These are phyloP conservation scores for Myiagra hebetior DNA, from an alignment of 2,113 vertebrate species.

Conservation along the genomic window DNA sequence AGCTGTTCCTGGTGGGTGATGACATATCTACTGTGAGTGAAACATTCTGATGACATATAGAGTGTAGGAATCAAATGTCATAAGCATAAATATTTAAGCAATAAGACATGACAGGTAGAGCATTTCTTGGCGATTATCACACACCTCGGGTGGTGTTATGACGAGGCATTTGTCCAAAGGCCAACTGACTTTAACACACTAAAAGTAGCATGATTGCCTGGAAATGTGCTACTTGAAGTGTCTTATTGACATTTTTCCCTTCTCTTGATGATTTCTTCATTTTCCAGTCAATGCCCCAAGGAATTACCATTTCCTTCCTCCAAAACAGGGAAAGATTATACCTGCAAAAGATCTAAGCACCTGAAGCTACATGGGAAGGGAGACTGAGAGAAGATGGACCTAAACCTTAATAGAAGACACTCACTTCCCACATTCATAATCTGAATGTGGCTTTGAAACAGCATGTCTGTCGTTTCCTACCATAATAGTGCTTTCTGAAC, in stretches of 20 bases:
- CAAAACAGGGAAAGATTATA: background rate
- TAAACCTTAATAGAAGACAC: background rate
- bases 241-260: slow-evolving; percentile 21
- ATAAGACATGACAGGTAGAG: slow-evolving; percentile 71
- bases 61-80: slow-evolving; percentile 69
- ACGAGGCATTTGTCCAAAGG: slow-evolving; percentile 63
- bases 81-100: slow-evolving; percentile 74
- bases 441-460: background rate
- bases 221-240: slow-evolving; percentile 20
- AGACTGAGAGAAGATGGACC: background rate
- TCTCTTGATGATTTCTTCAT: slow-evolving; percentile 8
- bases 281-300: background rate
- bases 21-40: slow-evolving; percentile 68
- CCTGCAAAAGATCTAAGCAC: background rate
- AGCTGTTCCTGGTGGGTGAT: slow-evolving; percentile 69
- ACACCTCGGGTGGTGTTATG: slow-evolving; percentile 65
- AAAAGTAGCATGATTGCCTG: slow-evolving; percentile 27
- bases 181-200: slow-evolving; percentile 38
- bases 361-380: rapidly evolving
- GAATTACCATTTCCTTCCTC: background rate
- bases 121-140: slow-evolving; percentile 67
- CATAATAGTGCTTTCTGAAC: background rate
- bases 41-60: slow-evolving; percentile 71
- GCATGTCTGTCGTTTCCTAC: background rate
- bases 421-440: background rate